Conservation (phyloP, 2,797 vertebrate species). For the Mus spretus region DNA sequence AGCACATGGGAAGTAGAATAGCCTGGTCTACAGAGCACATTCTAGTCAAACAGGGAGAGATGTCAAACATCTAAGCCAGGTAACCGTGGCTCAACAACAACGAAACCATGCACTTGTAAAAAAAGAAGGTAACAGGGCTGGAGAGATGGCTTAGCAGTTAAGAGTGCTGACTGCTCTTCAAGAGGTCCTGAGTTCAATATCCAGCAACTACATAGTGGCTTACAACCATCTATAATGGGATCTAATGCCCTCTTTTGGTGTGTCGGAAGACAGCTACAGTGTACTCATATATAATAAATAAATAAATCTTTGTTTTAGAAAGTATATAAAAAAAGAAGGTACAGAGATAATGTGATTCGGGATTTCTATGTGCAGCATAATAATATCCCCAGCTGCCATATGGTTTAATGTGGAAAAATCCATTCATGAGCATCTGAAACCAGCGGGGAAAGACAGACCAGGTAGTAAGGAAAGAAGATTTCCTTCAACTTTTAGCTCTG, state of each 20-base stretch:
- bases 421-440: neutral
- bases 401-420: neutral
- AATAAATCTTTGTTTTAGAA: too few species aligned
- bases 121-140: too few species aligned
- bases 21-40: neutral
- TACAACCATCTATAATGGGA: too few species aligned
- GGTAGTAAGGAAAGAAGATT: neutral
- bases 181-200: neutral
- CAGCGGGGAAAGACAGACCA: neutral
- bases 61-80: neutral
- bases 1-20: neutral
- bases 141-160: neutral
- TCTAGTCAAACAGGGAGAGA: neutral
- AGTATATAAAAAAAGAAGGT: neutral
- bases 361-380: neutral
- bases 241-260: neutral
- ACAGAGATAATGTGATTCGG: neutral
- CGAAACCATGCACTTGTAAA: neutral
- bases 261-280: neutral
- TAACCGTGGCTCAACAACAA: neutral
- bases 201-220: neutral
- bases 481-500: neutral
- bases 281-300: neutral
- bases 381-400: neutral
- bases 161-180: neutral